Evolutionary conservation across 2,888 invertebrate genomes (phyloP).

Genomic region (Dascillus cervinus): DNA sequence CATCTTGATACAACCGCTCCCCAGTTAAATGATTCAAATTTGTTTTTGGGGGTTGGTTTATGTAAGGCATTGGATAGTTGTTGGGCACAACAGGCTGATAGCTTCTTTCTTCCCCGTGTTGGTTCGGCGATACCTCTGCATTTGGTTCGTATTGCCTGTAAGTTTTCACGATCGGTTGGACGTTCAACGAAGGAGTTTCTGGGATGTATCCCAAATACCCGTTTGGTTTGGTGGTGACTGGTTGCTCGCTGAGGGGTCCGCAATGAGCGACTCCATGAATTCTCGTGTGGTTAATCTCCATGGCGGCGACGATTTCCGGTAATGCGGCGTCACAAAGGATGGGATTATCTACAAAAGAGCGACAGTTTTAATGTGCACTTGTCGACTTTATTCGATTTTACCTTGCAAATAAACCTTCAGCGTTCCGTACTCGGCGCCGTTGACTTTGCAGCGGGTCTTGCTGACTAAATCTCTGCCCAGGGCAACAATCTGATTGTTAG

Average conservation of each 20-base stretch:
- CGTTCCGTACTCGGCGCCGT: slow-evolving; percentile 48
- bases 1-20: no score
- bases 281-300: slow-evolving; percentile 66
- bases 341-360: slow-evolving; percentile 62
- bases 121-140: no score
- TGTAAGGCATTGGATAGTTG: no score
- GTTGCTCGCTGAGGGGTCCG: slow-evolving; percentile 36
- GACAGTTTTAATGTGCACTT: no score
- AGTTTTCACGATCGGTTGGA: no score
- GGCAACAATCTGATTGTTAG: slow-evolving; percentile 65
- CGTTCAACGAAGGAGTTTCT: no score
- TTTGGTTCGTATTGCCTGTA: no score
- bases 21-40: no score
- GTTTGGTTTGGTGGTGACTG: slow-evolving; percentile 35
- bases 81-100: no score
- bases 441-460: slow-evolving; percentile 71
- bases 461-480: slow-evolving; percentile 69
- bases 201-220: slow-evolving; percentile 36
- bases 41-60: no score
- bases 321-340: slow-evolving; percentile 68
- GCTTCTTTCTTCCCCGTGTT: no score
- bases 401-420: slow-evolving; percentile 76
- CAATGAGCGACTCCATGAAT: slow-evolving; percentile 54
- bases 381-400: no score
- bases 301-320: slow-evolving; percentile 59